Percentiles rank a stretch among this genome's conserved stretches.
Conservation (phyloP, 92 coral and sea anemone genomes). For the Paragorgia papillata region DNA sequence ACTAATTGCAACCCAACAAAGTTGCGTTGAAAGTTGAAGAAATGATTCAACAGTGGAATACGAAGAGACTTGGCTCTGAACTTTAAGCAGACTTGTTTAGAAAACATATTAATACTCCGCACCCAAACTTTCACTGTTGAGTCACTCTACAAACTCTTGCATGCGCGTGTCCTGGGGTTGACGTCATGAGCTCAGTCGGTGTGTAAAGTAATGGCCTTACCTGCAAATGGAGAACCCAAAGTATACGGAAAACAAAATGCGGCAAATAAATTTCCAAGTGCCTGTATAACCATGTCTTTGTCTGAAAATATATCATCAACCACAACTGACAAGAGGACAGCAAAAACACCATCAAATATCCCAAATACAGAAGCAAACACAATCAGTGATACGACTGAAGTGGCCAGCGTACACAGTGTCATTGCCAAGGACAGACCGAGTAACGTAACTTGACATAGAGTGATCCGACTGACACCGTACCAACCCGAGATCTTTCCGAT, state of each 20-base stretch:
- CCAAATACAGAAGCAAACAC: constrained; percentile 7
- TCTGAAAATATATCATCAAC: constrained; percentile 33
- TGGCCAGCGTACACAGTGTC: constrained; percentile 31
- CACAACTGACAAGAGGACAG: constrained; percentile 4
- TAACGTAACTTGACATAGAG: constrained; percentile 9
- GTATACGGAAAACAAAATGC: constrained; percentile 14
- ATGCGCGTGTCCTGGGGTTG: too few species aligned
- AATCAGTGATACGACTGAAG: not conserved
- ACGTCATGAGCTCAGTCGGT: too few species aligned
- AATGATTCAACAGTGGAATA: too few species aligned
- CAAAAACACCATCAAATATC: constrained; percentile 3
- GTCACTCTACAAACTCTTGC: too few species aligned
- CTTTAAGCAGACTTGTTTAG: too few species aligned
- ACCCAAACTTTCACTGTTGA: too few species aligned
- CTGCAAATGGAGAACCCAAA: constrained; percentile 36
- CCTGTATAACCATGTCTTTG: constrained; percentile 12
- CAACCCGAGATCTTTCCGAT: constrained; percentile 12
- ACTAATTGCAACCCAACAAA: too few species aligned
- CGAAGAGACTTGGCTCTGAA: too few species aligned
- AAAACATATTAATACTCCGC: not conserved
- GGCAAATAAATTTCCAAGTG: constrained; percentile 20
- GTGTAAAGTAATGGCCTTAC: too few species aligned
- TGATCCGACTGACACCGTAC: constrained; percentile 2
- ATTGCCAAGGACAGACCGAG: constrained; percentile 8
- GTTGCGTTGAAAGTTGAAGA: too few species aligned